Evolutionary conservation across 2,888 invertebrate species (phyloP), one percentile per base, ranked within the genome.

Genomic region (Leptinotarsa juncta): DNA sequence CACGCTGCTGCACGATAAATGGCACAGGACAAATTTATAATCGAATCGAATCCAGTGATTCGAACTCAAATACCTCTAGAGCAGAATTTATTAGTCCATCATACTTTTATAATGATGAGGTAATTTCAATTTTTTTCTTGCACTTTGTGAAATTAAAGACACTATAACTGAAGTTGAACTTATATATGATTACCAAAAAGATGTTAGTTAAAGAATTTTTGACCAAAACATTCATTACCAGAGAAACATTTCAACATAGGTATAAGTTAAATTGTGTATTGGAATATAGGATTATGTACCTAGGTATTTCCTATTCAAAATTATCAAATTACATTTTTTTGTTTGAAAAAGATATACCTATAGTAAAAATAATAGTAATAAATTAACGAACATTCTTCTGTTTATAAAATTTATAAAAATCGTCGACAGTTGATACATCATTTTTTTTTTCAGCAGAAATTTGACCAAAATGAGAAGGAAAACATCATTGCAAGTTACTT

Each of bases 401-500:
- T n/a, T 2, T 51, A 51, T 16, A 16, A 23, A 57, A 1, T 23
- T 23, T 57, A 14, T 3, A 57, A 18, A 23, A 57, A n/a, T 53
- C 18, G 12, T 10, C 12, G 55, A 57, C 12, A 20, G 23, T 23
- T 20, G 57, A 23, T 23, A 23, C 23, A 57, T 10, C 4, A 50
- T 51, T 51, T 51, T n/a, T 15, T n/a, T 50, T 68, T 62, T 72
- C 51, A 65, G 49, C 69, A 80, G 80, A 77, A 75, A 73, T 65
- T 78, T 65, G 76, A 80, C 26, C 69, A 74, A 18, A 74, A 26
- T 32, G 74, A 76, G 48, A 68, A 90, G 74, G 91, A 92, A 76
- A 91, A 93, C 79, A 90, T 94, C 74, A 91, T 93, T 0, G 92
- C 91, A 67, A 93, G 90, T 81, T 95, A 95, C 85, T 95, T 95